phyloP scores from a whole-genome alignment of 2,888 invertebrate genomes.

The Diogma glabrata region DNA sequence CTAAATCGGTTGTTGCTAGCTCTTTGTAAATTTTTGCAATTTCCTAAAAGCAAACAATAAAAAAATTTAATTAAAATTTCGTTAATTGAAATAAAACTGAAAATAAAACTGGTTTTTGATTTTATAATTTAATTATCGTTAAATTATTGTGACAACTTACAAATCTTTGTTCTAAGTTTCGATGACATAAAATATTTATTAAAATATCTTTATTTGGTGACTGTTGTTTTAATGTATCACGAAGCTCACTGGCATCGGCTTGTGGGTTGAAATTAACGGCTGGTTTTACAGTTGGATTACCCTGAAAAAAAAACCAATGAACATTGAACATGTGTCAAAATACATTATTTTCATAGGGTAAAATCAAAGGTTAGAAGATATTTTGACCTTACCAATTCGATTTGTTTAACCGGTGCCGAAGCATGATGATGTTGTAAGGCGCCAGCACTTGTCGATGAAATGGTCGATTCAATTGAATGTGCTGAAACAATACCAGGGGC shows the following conservation, averaged over 20 bases:
- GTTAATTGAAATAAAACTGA: too few relatives aligned
- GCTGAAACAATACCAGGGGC: background rate
- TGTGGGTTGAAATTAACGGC: conserved; percentile 67
- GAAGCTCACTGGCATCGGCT: conserved; percentile 64
- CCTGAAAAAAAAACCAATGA: conserved; percentile 26
- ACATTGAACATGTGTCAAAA: too few relatives aligned
- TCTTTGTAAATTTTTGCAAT: conserved; percentile 45
- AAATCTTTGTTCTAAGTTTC: conserved; percentile 76
- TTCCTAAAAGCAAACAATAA: too few relatives aligned
- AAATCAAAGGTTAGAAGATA: background rate
- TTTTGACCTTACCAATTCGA: background rate
- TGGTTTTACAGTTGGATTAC: conserved; percentile 59
- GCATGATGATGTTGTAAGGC: background rate
- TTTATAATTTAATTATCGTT: too few relatives aligned
- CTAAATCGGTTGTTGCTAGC: conserved; percentile 54
- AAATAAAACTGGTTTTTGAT: too few relatives aligned
- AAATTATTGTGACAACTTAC: too few relatives aligned
- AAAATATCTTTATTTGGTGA: conserved; percentile 86
- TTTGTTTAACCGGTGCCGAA: background rate
- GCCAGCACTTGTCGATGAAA: background rate
- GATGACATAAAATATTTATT: conserved; percentile 68
- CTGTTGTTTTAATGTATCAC: conserved; percentile 79
- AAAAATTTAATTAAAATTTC: too few relatives aligned
- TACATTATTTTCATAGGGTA: too few relatives aligned
- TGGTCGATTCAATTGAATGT: too few relatives aligned